Percentiles rank a stretch among this genome's conserved stretches.
These are phyloP conservation scores for Acropora tenuis DNA, from an alignment of 64 coral and sea anemone species.

Conservation along the genomic window DNA sequence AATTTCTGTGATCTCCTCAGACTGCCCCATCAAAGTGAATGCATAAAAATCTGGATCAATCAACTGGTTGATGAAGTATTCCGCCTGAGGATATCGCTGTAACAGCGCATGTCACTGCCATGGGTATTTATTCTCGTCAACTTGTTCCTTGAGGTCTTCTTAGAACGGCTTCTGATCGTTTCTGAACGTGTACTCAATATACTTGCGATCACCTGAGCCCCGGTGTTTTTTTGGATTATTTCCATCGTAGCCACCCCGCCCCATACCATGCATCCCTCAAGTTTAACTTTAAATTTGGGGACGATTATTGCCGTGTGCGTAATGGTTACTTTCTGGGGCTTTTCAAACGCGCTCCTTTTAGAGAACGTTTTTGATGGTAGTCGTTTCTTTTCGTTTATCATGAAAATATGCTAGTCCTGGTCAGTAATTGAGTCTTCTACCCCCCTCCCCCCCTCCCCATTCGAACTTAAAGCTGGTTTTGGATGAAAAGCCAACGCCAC, in stretches of 20 bases:
- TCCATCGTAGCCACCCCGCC: slow-evolving; percentile 70
- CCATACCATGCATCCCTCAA: slow-evolving; percentile 60
- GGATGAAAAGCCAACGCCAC: slow-evolving; percentile 38
- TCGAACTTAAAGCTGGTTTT: slow-evolving; percentile 33
- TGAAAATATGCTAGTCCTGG: slow-evolving; percentile 58
- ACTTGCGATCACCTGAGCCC: slow-evolving; percentile 26
- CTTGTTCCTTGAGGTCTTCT: slow-evolving; percentile 60
- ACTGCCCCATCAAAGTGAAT: slow-evolving; percentile 70
- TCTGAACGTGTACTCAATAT: slow-evolving; percentile 21
- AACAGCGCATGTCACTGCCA: slow-evolving; percentile 76
- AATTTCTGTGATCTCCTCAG: slow-evolving; percentile 55
- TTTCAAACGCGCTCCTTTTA: slow-evolving; percentile 41
- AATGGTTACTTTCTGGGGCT: slow-evolving; percentile 50
- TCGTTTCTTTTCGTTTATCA: slow-evolving; percentile 30
- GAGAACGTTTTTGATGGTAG: slow-evolving; percentile 15
- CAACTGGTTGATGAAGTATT: slow-evolving; percentile 46
- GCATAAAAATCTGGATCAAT: slow-evolving; percentile 41
- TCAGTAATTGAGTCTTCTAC: slow-evolving; percentile 23
- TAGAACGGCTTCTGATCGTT: slow-evolving; percentile 63
- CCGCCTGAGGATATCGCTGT: slow-evolving; percentile 34
- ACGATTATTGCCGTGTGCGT: slow-evolving; percentile 65
- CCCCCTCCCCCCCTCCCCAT: slow-evolving; percentile 31
- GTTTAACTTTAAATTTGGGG: slow-evolving; percentile 48
- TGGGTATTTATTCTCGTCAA: slow-evolving; percentile 55
- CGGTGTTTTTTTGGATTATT: slow-evolving; percentile 44